Percentiles rank a stretch among this genome's conserved stretches.
phyloP scores from a whole-genome alignment of 1,140 invertebrate genomes.

The Euura saliciscinereae region DNA sequence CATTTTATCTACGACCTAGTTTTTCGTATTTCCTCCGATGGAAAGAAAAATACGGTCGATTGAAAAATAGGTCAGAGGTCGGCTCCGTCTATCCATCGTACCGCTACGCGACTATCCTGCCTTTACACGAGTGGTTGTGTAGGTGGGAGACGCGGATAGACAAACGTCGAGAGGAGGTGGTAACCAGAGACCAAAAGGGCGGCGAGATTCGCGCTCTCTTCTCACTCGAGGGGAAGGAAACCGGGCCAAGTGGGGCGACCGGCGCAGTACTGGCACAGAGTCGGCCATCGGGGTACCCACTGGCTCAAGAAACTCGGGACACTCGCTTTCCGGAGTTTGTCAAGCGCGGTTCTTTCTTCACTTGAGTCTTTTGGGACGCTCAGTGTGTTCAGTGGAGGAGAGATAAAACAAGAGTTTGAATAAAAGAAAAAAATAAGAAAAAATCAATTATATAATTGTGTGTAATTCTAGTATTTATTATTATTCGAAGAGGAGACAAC shows the following conservation, averaged over 20 bases:
- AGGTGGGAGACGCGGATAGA: not conserved
- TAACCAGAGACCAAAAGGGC: not conserved
- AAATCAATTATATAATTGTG: not conserved
- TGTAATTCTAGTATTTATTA: no score
- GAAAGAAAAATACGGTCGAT: constrained; percentile 40
- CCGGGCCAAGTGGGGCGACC: not conserved
- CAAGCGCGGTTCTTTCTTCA: no score
- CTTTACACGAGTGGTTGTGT: not conserved
- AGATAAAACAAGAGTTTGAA: not conserved
- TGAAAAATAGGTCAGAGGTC: constrained; percentile 57
- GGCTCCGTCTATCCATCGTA: constrained; percentile 15
- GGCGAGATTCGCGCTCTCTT: not conserved
- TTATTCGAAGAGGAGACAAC: no score
- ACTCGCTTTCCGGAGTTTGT: constrained; percentile 9
- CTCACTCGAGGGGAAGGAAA: not conserved
- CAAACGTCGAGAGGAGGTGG: no score
- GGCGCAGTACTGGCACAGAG: not conserved
- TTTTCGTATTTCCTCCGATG: not conserved
- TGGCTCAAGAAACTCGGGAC: not conserved
- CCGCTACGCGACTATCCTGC: no score
- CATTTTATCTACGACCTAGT: constrained; percentile 28
- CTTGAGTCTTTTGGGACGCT: no score
- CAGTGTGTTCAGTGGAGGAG: constrained; percentile 4
- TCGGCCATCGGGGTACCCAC: no score
- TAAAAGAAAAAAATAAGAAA: not conserved